Conservation (phyloP, 2,113 vertebrate species). For the Coregonus clupeaformis region DNA sequence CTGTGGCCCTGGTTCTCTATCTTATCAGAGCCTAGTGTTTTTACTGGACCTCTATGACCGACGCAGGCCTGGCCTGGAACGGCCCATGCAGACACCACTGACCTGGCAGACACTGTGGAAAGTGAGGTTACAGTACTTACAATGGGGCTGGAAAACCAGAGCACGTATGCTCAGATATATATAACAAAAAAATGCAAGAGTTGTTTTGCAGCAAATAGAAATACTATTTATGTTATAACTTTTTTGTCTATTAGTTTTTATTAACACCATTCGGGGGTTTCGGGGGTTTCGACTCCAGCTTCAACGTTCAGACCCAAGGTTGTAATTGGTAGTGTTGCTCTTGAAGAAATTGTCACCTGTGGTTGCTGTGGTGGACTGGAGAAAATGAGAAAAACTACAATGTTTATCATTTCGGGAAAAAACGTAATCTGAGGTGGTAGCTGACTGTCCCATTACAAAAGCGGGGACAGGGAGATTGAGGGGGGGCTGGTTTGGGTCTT, state of each 20-base stretch:
- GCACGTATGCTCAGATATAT: background rate
- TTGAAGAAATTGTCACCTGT: conserved; percentile 6
- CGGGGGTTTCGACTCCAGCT: conserved; percentile 24
- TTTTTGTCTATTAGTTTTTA: background rate
- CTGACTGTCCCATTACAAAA: conserved; percentile 30
- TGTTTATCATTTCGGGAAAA: conserved; percentile 38
- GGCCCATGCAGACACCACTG: conserved; percentile 32
- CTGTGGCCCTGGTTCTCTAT: conserved; percentile 14
- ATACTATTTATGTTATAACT: too few species aligned
- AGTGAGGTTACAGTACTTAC: conserved; percentile 48
- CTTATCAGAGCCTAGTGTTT: conserved; percentile 59
- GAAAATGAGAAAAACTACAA: conserved; percentile 11
- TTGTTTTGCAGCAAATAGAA: conserved; percentile 7
- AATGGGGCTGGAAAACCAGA: conserved; percentile 37
- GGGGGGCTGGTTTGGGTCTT: background rate
- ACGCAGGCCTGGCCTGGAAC: conserved; percentile 34
- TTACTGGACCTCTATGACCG: conserved; percentile 21
- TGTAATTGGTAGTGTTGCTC: conserved; percentile 15
- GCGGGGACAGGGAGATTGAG: conserved; percentile 3
- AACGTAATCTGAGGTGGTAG: conserved; percentile 19
- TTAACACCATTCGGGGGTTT: conserved; percentile 25
- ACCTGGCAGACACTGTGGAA: conserved; percentile 62
- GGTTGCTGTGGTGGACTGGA: conserved; percentile 25
- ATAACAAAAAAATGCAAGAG: conserved; percentile 11
- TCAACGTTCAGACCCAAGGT: conserved; percentile 6